Base-by-base conservation (phyloP, 2,888 invertebrate genomes). In the Exocentrus adspersus region DNA sequence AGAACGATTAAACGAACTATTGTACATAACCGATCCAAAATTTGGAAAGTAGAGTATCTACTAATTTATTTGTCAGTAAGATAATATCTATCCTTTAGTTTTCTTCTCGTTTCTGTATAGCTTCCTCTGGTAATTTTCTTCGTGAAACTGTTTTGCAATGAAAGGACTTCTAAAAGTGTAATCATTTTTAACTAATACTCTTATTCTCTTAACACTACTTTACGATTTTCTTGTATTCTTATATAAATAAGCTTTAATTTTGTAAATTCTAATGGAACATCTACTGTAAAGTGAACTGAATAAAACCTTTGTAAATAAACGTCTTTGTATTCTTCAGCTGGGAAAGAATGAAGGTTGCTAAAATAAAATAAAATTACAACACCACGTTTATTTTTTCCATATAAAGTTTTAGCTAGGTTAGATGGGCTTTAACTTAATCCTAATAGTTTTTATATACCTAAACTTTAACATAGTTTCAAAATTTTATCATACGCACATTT, bases 261-360 rank as follows among this genome's bases (percentile, higher is more conserved):
- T 72, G 72, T 72, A 72, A 68, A 72, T 73, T 72, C 64, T 65
- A 70, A 70, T 59, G 56, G 42, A 56, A 17, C 21, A 62, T 42
- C 57, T 54, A 58, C 60, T 67, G 71, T 73, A 71, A 71, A 73
- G 71, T 69, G 71, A 73, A 73, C 72, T 73, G 73, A 69, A 69
- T 64, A 64, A 67, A 70, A 61, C 43, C 62, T 64, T 64, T 68
- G 68, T 68, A 68, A 68, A 68, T 68, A 68, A 37, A 32, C 30
- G n/a, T n/a, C n/a, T n/a, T n/a, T n/a, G n/a, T n/a, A n/a, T 16
- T 19, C 20, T 28, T 32, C 20, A 45, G n/a, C n/a, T n/a, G n/a
- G n/a, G n/a, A n/a, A n/a, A n/a, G n/a, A n/a, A n/a, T n/a, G n/a
- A n/a, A n/a, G n/a, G n/a, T n/a, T n/a, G n/a, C n/a, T n/a, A n/a